Percentiles rank a stretch among this genome's conserved stretches.
Conservation (phyloP, 2,797 vertebrate species). For the Eulemur coronatus region DNA sequence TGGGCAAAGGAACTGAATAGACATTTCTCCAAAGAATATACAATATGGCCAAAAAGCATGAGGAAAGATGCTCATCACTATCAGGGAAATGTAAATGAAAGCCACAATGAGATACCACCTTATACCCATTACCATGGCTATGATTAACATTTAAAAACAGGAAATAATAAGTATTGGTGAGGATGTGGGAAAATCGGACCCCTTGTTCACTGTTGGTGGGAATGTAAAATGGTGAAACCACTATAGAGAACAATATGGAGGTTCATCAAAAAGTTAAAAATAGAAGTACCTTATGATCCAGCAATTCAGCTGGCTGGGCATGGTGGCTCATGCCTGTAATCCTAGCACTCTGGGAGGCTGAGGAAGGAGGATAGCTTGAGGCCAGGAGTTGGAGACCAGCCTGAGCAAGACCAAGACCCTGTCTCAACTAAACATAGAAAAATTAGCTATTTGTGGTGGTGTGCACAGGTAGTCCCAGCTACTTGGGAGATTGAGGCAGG, state of each 20-base stretch:
- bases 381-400: too few species aligned
- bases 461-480: not conserved
- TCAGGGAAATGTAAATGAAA: not conserved
- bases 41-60: not conserved
- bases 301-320: not conserved
- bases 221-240: not conserved
- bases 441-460: not conserved
- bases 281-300: not conserved
- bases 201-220: not conserved
- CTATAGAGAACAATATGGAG: not conserved
- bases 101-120: not conserved
- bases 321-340: too few species aligned
- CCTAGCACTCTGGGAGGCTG: too few species aligned
- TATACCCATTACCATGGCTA: not conserved
- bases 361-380: too few species aligned
- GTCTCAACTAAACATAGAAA: too few species aligned
- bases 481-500: not conserved
- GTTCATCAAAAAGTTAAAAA: not conserved
- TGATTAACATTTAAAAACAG: not conserved
- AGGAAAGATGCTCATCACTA: not conserved
- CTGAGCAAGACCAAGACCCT: too few species aligned
- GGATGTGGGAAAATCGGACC: not conserved
- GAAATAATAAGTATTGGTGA: not conserved
- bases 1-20: not conserved
- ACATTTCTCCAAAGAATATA: constrained; percentile 3